A percentile compares a stretch with the other conserved stretches of the same genome.
These are phyloP conservation scores for Nasonia longicornis DNA, from an alignment of 1,140 invertebrate genomes.

Conservation along the genomic window DNA sequence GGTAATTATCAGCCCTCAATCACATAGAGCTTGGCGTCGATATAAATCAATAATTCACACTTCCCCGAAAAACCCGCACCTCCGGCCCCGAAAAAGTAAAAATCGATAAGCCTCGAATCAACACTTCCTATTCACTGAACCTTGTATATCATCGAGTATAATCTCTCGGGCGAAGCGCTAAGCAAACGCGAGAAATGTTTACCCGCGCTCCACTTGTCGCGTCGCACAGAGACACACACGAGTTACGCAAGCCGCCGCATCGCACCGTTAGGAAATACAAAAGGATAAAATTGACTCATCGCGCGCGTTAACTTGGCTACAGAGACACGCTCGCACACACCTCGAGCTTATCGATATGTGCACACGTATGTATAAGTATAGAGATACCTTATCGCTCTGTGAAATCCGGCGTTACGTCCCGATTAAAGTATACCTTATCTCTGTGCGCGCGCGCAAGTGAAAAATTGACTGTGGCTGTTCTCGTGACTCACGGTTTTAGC, in stretches of 20 bases:
- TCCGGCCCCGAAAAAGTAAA: no score
- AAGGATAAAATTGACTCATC: slow-evolving; percentile 25
- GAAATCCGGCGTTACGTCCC: slow-evolving; percentile 27
- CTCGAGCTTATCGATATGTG: slow-evolving; percentile 17
- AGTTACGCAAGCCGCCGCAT: background rate
- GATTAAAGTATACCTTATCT: slow-evolving; percentile 39
- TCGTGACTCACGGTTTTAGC: slow-evolving; percentile 36
- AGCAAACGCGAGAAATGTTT: background rate
- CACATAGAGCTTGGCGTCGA: no score
- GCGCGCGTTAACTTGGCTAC: background rate
- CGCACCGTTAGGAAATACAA: background rate
- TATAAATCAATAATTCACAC: no score
- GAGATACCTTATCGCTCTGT: slow-evolving; percentile 25
- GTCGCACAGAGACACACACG: background rate
- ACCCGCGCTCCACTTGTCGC: slow-evolving; percentile 8
- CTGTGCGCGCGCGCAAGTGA: background rate
- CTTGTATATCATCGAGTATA: no score
- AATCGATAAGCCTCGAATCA: no score
- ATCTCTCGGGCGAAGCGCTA: no score
- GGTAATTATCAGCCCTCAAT: slow-evolving; percentile 68
- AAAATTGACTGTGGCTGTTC: background rate
- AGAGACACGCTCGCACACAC: background rate
- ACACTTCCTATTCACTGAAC: no score
- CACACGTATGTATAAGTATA: background rate
- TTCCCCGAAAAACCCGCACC: no score